A percentile compares a stretch with the other conserved stretches of the same genome.
Evolutionary conservation across 2,888 invertebrate species (phyloP).

Genomic region (Platycheirus albimanus): DNA sequence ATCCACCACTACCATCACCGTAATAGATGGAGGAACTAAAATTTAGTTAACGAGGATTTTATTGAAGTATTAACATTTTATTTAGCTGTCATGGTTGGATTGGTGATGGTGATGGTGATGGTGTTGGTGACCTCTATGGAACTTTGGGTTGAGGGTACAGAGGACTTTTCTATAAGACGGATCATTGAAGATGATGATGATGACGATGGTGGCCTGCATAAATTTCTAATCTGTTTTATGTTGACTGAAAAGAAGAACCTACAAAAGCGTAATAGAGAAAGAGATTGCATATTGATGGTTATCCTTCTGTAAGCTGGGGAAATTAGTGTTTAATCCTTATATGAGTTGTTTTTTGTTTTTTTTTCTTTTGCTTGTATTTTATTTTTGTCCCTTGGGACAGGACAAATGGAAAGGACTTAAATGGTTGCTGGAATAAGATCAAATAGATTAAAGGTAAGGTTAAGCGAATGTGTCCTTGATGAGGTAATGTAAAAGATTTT

Average conservation of each 20-base stretch:
- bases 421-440: constrained; percentile 33
- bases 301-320: constrained; percentile 62
- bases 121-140: constrained; percentile 10
- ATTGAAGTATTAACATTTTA: constrained; percentile 70
- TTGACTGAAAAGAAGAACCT: background rate
- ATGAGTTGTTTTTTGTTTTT: constrained; percentile 53
- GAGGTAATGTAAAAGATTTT: constrained; percentile 16
- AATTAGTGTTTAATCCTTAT: constrained; percentile 69
- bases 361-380: background rate
- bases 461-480: constrained; percentile 5
- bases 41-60: constrained; percentile 70
- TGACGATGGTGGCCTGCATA: constrained; percentile 54
- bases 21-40: constrained; percentile 37
- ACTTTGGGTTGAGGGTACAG: too few species aligned
- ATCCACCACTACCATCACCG: too few species aligned
- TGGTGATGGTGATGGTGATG: constrained; percentile 14
- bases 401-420: constrained; percentile 4
- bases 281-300: constrained; percentile 64
- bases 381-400: constrained; percentile 44
- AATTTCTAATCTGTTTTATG: constrained; percentile 45
- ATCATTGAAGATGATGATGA: constrained; percentile 46
- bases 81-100: constrained; percentile 47
- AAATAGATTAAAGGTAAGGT: constrained; percentile 42
- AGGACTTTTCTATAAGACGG: constrained; percentile 50
- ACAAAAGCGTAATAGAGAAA: background rate